phyloP scores from a whole-genome alignment of 2,888 invertebrate genomes.

The Serrognathus titanus region DNA sequence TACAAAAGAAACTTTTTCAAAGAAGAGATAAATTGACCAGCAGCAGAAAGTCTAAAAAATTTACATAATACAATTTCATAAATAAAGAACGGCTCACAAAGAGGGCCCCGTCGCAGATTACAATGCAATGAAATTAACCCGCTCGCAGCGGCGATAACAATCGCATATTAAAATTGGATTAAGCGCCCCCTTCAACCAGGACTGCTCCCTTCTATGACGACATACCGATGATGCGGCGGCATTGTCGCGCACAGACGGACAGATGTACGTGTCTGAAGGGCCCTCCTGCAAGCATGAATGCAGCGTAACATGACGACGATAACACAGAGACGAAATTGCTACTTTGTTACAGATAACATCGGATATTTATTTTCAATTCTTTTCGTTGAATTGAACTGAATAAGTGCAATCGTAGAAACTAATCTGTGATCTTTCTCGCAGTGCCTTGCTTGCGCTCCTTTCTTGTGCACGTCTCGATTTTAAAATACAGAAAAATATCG shows the following conservation, averaged over 20 bases:
- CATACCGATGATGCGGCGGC: not conserved
- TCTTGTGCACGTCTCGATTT: not conserved
- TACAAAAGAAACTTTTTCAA: no score
- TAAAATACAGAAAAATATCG: constrained; percentile 9
- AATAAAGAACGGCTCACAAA: not conserved
- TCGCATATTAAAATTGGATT: constrained; percentile 14
- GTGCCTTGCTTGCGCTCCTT: not conserved
- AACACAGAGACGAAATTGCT: constrained; percentile 13
- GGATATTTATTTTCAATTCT: constrained; percentile 7
- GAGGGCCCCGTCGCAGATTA: not conserved
- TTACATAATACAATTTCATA: no score
- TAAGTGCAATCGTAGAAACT: constrained; percentile 11
- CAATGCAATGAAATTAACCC: not conserved
- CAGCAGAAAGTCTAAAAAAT: no score
- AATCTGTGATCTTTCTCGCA: constrained; percentile 7
- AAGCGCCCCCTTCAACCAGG: constrained; percentile 7
- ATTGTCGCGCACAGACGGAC: constrained; percentile 2
- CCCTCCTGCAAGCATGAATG: constrained; percentile 4
- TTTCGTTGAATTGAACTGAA: constrained; percentile 1
- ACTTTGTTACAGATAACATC: constrained; percentile 14
- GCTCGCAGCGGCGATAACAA: constrained; percentile 5
- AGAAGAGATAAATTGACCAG: no score
- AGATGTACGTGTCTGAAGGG: constrained; percentile 6
- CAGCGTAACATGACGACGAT: constrained; percentile 6
- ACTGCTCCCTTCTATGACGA: not conserved